phyloP scores from a whole-genome alignment of 2,113 vertebrate species.

The Lycaon pictus region DNA sequence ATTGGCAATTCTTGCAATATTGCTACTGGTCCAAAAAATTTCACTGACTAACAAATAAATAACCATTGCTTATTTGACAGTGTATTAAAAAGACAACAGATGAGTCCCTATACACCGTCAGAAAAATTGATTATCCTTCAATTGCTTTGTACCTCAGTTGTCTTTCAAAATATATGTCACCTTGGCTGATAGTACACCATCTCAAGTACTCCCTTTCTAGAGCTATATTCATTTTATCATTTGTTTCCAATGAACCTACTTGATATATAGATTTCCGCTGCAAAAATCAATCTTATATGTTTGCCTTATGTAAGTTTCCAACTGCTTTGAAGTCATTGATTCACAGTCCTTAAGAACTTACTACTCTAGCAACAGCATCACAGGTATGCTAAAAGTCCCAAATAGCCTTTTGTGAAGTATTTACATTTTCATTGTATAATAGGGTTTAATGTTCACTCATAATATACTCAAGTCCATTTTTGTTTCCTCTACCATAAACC shows the following conservation, averaged over 20 bases:
- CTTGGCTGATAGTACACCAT: conserved; percentile 36
- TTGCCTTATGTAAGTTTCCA: conserved; percentile 78
- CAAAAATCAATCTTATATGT: conserved; percentile 79
- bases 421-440: conserved; percentile 72
- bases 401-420: conserved; percentile 28
- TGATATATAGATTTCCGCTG: conserved; percentile 79
- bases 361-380: conserved; percentile 68
- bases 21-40: conserved; percentile 21
- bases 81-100: conserved; percentile 68
- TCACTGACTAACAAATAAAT: conserved; percentile 69
- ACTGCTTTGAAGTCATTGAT: conserved; percentile 80
- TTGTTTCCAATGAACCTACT: conserved; percentile 76
- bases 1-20: conserved; percentile 25
- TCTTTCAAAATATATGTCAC: conserved; percentile 48
- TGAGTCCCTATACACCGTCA: conserved; percentile 61
- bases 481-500: background rate
- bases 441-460: background rate
- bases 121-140: conserved; percentile 72
- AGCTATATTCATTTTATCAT: conserved; percentile 69
- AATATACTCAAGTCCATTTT: background rate
- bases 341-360: conserved; percentile 78
- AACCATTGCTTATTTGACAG: conserved; percentile 72
- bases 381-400: conserved; percentile 76
- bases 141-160: conserved; percentile 60
- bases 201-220: background rate